Evolutionary conservation across 2,113 vertebrate species (phyloP), one percentile per base, ranked within the genome.

Genomic region (Nothobranchius furzeri): DNA sequence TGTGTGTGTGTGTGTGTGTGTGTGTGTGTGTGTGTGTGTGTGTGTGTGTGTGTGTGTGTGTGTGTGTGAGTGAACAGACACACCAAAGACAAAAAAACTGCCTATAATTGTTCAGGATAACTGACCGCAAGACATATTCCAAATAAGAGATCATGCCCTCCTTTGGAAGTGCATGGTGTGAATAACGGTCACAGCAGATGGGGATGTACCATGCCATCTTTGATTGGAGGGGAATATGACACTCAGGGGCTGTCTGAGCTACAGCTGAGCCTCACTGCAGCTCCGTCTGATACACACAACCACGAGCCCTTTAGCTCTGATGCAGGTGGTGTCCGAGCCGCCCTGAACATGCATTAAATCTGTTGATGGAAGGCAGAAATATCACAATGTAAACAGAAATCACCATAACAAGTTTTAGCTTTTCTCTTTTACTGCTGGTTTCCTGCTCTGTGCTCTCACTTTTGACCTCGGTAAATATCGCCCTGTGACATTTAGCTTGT

Each of bases 231-330:
- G 62, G 80, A 73, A 77, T 66, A 68, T 85, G 82, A 78, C 84
- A 80, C 83, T 71, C 65, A 37, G 78, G 73, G 83, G 73, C 66
- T 72, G 76, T 78, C 75, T 75, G 75, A 84, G 74, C 75, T 59
- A 51, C 78, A 89, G 84, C 84, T 85, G 76, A 78, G 82, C 65
- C 81, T 67, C 79, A 40, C 73, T 71, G 75, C 81, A 60, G 67
- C 54, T 75, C 61, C 36, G 73, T 56, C 45, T 42, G 61, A 68
- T 45, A 70, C 36, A 45, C 35, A 45, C 36, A 69, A 72, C 82
- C 77, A 57, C 24, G 64, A 76, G 25, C 70, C 63, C 82, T 58
- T 63, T 71, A 61, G 40, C 58, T 59, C 59, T 68, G 73, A 49
- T 58, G 30, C 81, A 82, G 83, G 81, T 81, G 73, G 62, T 65